phyloP scores from a whole-genome alignment of 2,888 invertebrate genomes.

The Dicyrtomina minuta region DNA sequence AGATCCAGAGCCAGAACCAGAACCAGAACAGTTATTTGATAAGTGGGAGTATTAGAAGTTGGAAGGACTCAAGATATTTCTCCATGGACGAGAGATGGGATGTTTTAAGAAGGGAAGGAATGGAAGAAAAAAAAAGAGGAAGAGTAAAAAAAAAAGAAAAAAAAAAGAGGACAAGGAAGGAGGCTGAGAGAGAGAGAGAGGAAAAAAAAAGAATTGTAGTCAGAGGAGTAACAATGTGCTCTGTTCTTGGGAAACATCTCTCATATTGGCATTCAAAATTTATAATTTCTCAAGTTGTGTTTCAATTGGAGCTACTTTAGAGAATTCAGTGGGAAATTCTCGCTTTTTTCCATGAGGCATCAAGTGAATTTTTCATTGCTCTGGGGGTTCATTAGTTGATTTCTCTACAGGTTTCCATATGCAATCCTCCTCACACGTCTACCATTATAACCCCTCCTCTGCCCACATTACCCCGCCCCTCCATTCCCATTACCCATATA shows the following conservation, averaged over 20 bases:
- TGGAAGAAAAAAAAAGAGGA: constrained; percentile 1
- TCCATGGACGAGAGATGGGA: background rate
- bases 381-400: constrained; percentile 54
- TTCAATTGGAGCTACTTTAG: constrained; percentile 50
- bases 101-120: background rate
- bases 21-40: too few species aligned
- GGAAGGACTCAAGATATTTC: too few species aligned
- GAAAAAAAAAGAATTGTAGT: constrained; percentile 22
- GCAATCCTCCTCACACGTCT: constrained; percentile 21
- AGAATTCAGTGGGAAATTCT: constrained; percentile 43
- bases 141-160: background rate
- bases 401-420: constrained; percentile 52
- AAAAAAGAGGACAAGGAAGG: background rate
- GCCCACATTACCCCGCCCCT: constrained; percentile 33
- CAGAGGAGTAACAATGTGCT: constrained; percentile 22
- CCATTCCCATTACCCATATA: constrained; percentile 23
- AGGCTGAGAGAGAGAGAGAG: constrained; percentile 11
- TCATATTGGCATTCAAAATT: constrained; percentile 52
- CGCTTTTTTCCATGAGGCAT: constrained; percentile 43
- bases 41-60: too few species aligned
- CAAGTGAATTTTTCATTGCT: constrained; percentile 53
- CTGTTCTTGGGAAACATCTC: constrained; percentile 36
- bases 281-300: constrained; percentile 49
- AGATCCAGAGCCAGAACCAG: too few species aligned
- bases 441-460: constrained; percentile 25